These are phyloP conservation scores for Mercenaria mercenaria DNA, from an alignment of 1,140 invertebrate genomes.

Conservation along the genomic window DNA sequence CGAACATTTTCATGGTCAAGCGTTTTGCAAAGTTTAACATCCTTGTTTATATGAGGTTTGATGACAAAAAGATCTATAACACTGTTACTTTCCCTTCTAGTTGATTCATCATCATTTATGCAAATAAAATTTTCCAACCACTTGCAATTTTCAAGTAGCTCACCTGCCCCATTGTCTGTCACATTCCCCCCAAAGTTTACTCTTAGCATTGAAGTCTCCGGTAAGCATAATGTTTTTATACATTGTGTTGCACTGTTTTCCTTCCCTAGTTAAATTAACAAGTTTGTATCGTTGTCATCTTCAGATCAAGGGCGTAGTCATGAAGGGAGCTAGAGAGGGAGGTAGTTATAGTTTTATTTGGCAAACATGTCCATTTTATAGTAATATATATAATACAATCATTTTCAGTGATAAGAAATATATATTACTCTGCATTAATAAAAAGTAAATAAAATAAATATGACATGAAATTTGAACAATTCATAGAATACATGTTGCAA, in stretches of 20 bases:
- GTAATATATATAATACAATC: no score
- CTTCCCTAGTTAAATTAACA: no score
- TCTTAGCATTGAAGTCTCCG: neutral
- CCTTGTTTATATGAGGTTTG: neutral
- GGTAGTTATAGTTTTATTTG: no score
- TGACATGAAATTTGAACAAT: no score
- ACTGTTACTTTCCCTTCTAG: neutral
- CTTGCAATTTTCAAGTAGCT: neutral
- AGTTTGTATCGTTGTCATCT: no score
- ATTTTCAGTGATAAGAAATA: no score
- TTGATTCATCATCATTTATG: neutral
- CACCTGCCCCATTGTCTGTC: neutral
- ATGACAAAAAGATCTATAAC: neutral
- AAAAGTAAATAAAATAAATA: no score
- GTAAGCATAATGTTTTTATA: neutral
- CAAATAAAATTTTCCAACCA: neutral
- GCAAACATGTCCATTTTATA: no score
- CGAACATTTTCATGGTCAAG: constrained; percentile 15
- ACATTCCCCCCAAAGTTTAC: constrained; percentile 5
- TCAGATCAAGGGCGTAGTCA: no score
- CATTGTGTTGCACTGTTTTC: neutral
- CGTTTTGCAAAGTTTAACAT: neutral
- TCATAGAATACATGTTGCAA: no score
- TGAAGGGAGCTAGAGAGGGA: no score
- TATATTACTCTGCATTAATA: no score